phyloP scores from a whole-genome alignment of 2,797 vertebrate genomes.

The Neosilurus mollespiculum region DNA sequence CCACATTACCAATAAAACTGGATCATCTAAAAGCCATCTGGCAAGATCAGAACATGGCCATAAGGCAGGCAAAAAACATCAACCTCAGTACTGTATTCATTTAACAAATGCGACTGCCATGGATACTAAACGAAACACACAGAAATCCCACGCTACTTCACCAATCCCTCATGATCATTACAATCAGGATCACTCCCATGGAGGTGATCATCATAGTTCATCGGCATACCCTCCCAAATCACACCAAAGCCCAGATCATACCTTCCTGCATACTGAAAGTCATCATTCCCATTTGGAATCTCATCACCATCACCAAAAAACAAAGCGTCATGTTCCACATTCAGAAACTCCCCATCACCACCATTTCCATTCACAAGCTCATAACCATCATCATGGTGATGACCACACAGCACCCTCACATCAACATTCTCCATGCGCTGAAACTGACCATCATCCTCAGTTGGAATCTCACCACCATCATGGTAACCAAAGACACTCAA shows the following conservation, averaged over 20 bases:
- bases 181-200: conserved; percentile 45
- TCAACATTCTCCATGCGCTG: conserved; percentile 20
- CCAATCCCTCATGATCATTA: conserved; percentile 24
- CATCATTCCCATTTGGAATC: conserved; percentile 33
- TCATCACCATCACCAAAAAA: conserved; percentile 29
- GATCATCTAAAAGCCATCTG: conserved; percentile 28
- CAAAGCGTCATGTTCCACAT: conserved; percentile 25
- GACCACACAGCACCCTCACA: conserved; percentile 21
- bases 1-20: conserved; percentile 38
- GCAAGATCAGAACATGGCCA: conserved; percentile 19
- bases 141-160: conserved; percentile 29
- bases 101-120: conserved; percentile 27
- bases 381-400: conserved; percentile 15
- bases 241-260: conserved; percentile 37
- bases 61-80: conserved; percentile 32
- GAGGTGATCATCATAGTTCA: conserved; percentile 33
- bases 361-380: conserved; percentile 18
- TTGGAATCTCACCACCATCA: conserved; percentile 37
- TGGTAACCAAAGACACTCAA: conserved; percentile 16
- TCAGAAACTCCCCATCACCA: conserved; percentile 33
- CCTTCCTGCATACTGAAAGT: conserved; percentile 1
- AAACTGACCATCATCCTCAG: conserved; percentile 14
- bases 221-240: conserved; percentile 20
- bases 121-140: conserved; percentile 12
- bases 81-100: conserved; percentile 17